These are phyloP conservation scores for Dipus sagitta DNA, from an alignment of 2,797 vertebrate genomes.

Conservation along the genomic window DNA sequence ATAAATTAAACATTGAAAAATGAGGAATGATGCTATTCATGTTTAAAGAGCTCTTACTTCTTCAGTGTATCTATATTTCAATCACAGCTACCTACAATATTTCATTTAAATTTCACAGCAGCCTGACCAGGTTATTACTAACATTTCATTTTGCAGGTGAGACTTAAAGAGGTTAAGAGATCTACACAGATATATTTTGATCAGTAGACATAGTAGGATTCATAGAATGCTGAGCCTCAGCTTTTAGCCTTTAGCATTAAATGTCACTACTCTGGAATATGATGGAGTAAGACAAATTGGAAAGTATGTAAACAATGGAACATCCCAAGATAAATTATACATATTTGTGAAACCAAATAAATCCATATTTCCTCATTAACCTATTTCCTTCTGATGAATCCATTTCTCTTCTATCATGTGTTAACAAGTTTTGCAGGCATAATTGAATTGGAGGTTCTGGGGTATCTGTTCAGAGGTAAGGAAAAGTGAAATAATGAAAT, in stretches of 20 bases:
- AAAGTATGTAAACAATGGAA: not conserved
- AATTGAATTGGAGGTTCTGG: conserved; percentile 18
- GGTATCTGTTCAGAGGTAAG: not conserved
- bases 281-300: not conserved
- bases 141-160: not conserved
- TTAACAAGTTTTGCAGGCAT: not conserved
- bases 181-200: not conserved
- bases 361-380: not conserved
- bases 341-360: not conserved
- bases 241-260: not conserved
- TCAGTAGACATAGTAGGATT: not conserved
- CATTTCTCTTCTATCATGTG: not conserved
- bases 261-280: not conserved
- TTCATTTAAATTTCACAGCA: not conserved
- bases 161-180: not conserved
- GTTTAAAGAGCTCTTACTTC: not conserved
- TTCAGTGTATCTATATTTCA: not conserved
- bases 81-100: not conserved
- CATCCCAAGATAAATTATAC: not conserved
- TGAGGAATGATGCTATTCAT: not conserved
- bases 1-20: not conserved
- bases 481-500: too few species aligned
- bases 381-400: conserved; percentile 5
- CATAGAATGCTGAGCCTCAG: not conserved
- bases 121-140: not conserved